Conservation (phyloP, 2,888 invertebrate genomes). For the Epiblema foenella region DNA sequence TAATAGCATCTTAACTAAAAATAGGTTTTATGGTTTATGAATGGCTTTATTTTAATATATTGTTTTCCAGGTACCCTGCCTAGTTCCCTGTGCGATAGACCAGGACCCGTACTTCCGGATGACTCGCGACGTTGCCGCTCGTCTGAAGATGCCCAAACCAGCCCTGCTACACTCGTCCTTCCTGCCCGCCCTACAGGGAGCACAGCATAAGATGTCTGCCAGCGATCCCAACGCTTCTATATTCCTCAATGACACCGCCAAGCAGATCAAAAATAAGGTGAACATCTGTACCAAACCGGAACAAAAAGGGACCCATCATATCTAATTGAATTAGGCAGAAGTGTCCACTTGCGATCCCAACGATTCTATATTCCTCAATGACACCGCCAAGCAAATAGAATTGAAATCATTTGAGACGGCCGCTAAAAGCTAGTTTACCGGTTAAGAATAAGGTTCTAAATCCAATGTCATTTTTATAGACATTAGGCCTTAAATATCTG, state of each 20-base stretch:
- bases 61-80: conserved; percentile 69
- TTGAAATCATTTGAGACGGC: too few relatives aligned
- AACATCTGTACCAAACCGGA: background rate
- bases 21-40: too few relatives aligned
- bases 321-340: background rate
- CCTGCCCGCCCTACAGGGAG: conserved; percentile 97
- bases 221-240: conserved; percentile 97
- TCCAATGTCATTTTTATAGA: too few relatives aligned
- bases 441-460: too few relatives aligned
- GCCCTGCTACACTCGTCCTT: conserved; percentile 94
- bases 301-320: background rate
- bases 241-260: conserved; percentile 97
- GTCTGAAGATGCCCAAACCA: conserved; percentile 94
- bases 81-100: conserved; percentile 99
- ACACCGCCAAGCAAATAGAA: too few relatives aligned
- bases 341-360: too few relatives aligned
- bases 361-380: too few relatives aligned
- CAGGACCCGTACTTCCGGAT: conserved; percentile 99
- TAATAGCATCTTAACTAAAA: too few relatives aligned
- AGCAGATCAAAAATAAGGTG: conserved; percentile 98
- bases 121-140: conserved; percentile 98
- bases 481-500: too few relatives aligned
- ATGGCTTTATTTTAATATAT: too few relatives aligned
- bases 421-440: too few relatives aligned
- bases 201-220: conserved; percentile 99